Base-by-base conservation (phyloP, 1,140 invertebrate species). In the Drosophila ohnishii region DNA sequence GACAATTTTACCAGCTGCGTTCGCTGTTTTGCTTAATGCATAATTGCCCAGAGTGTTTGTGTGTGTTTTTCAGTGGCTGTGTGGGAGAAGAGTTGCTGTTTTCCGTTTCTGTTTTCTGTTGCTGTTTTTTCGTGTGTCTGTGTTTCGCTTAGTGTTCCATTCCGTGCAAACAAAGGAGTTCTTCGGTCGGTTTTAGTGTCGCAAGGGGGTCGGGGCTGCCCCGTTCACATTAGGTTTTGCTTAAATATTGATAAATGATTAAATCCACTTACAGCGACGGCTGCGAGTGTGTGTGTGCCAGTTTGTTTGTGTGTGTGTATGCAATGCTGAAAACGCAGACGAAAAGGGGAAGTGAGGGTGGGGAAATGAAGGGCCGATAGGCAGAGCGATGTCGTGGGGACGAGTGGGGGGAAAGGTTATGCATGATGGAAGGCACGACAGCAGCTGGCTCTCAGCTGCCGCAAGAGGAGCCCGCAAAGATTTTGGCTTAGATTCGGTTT, bases 91-190 rank as follows among this genome's bases (percentile, higher is more conserved):
- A 64, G 56, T 64, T 64, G 28, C 19, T 71, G 53, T 47, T 69
- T 60, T 28, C 32, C 22, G 19, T 34, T 32, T 30, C 19, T 40
- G 30, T 37, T 61, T 62, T 64, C 19, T 66, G 65, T 60, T 59
- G 37, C 35, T 60, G 61, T 64, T 69, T 70, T 70, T 69, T 40
- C 25, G 32, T 67, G 37, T 70, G 47, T 67, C 44, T 70, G 44
- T 53, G 57, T 67, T 53, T 67, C 48, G 25, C 37, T 69, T 44
- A 30, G 47, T 75, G 70, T 37, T 44, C 51, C 53, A 63, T 55
- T 77, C 71, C 62, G 67, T 69, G 73, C 81, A 84, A 84, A 84
- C 81, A 85, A 85, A 86, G 81, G 78, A 85, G 74, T 79, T 84
- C 66, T 82, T 75, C 61, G 63, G 47, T 55, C 34, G 34, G 48